Conservation (phyloP, 2,888 invertebrate genomes). For the Pollenia amentaria region DNA sequence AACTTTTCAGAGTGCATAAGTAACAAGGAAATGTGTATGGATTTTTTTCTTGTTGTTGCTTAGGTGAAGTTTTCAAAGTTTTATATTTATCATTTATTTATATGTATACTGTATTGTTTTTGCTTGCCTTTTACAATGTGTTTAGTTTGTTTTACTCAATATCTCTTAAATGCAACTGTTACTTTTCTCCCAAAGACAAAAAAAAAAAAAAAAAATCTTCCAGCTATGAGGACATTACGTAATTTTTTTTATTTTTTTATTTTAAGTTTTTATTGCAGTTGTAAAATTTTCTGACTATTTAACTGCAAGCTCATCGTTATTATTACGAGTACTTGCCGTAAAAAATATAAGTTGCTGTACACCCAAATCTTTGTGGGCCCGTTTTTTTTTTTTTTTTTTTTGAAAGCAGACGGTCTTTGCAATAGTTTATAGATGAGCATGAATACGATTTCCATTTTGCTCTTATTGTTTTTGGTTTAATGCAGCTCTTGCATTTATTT, state of each 20-base stretch:
- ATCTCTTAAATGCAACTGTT: conserved; percentile 47
- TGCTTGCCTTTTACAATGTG: conserved; percentile 33
- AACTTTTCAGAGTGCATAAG: conserved; percentile 41
- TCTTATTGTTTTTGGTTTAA: background rate
- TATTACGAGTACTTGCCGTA: conserved; percentile 30
- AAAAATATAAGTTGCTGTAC: background rate
- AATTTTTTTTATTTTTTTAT: conserved; percentile 47
- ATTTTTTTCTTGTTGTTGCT: conserved; percentile 5
- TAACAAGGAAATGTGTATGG: conserved; percentile 59
- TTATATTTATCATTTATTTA: background rate
- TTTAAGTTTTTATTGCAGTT: conserved; percentile 14
- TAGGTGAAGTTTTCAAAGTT: conserved; percentile 41
- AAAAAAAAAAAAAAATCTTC: conserved; percentile 21
- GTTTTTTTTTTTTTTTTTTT: conserved; percentile 21
- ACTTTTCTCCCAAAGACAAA: conserved; percentile 42
- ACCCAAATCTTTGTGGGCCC: conserved; percentile 13
- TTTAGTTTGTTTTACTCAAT: conserved; percentile 39
- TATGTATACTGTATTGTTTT: conserved; percentile 5
- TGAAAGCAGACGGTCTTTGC: conserved; percentile 11
- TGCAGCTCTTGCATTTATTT: background rate
- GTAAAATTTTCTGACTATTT: conserved; percentile 26
- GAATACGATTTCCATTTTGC: conserved; percentile 7
- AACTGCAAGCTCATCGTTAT: conserved; percentile 61
- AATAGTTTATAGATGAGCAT: conserved; percentile 20
- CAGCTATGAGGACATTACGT: conserved; percentile 67